Evolutionary conservation across 2,797 vertebrate species (phyloP), one percentile per base, ranked within the genome.

Genomic region (Nasua narica): DNA sequence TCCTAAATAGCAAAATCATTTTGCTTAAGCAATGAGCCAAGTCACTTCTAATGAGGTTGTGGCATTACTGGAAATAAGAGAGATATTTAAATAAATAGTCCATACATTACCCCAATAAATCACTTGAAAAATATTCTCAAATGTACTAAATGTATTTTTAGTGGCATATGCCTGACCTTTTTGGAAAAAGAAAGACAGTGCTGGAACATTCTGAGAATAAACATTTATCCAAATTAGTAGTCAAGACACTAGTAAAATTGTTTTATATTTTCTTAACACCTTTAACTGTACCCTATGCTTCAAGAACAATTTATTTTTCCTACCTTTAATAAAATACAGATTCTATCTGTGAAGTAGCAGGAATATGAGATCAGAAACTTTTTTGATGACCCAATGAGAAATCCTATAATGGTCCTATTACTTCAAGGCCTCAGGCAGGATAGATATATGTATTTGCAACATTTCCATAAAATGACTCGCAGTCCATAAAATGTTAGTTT

Each of bases 1-100:
- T 94, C 77, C 97, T 96, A 97, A 97, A 93, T 96, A 96, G 90
- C 78, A 76, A 96, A 89, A 94, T 96, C 97, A 97, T 97, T 97
- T 97, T 92, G 74, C 93, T 95, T 97, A 98, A 97, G 94, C 97
- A 96, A 96, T 98, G 97, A 98, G 96, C 97, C 97, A 98, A 94
- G 92, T 98, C 78, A 11, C 86, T 95, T 96, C 96, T 97, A 97
- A 97, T 97, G 97, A 97, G 95, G 91, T 87, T 97, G 85, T 89
- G 82, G 90, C 90, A 91, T 98, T 98, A 96, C 98, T 97, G 96
- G 94, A 97, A 98, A 97, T 96, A 91, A 86, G 90, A 96, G 87
- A 93, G 94, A 97, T 97, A 97, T 98, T 97, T 98, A 97, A 98
- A 97, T 96, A 97, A 97, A 97, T 97, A 96, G 94, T 88, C 90